These are phyloP conservation scores for Heteractis magnifica DNA, from an alignment of 92 coral and sea anemone species.

Conservation along the genomic window DNA sequence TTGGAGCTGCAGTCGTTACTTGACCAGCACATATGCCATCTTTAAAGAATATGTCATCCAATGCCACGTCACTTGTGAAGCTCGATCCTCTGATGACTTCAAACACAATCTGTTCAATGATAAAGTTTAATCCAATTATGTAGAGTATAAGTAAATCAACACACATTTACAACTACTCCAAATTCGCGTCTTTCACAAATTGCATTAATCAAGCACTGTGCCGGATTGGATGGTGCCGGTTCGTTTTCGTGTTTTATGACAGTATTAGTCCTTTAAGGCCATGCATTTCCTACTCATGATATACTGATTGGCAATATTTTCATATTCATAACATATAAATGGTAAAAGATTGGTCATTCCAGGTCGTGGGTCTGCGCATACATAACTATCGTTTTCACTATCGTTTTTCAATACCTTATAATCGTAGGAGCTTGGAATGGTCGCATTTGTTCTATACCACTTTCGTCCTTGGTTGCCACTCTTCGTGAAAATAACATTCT, in stretches of 20 bases:
- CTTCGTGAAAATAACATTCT: slow-evolving; percentile 55
- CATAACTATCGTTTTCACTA: too few species aligned
- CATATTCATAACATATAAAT: too few species aligned
- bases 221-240: too few species aligned
- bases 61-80: background rate
- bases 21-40: background rate
- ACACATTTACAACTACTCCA: too few species aligned
- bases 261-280: too few species aligned
- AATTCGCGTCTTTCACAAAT: background rate
- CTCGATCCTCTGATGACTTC: background rate
- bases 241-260: too few species aligned
- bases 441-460: slow-evolving; percentile 58
- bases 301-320: too few species aligned
- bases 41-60: background rate
- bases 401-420: slow-evolving; percentile 15
- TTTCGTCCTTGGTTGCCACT: slow-evolving; percentile 63
- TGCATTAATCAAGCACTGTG: too few species aligned
- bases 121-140: too few species aligned
- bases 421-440: slow-evolving; percentile 11
- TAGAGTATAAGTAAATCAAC: background rate
- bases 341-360: background rate
- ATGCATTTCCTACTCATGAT: too few species aligned
- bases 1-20: too few species aligned
- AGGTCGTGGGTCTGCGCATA: background rate
- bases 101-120: background rate